These are phyloP conservation scores for Neofelis nebulosa DNA, from an alignment of 2,113 vertebrate species.

Conservation along the genomic window DNA sequence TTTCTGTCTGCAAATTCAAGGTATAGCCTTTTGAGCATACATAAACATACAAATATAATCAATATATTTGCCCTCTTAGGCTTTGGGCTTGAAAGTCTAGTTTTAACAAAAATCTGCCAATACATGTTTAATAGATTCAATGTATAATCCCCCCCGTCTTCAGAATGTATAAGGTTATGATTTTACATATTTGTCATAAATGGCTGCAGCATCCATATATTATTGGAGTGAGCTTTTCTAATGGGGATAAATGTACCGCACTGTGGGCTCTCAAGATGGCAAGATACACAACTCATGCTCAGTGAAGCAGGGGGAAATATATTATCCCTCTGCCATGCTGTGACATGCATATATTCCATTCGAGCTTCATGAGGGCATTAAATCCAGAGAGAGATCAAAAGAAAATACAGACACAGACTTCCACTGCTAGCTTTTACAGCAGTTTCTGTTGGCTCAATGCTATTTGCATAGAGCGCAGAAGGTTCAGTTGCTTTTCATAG, in stretches of 20 bases:
- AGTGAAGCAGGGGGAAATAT: slow-evolving; percentile 60
- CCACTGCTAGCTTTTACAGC: background rate
- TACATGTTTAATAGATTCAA: slow-evolving; percentile 18
- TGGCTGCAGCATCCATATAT: slow-evolving; percentile 49
- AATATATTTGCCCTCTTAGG: slow-evolving; percentile 7
- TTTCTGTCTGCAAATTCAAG: slow-evolving; percentile 9
- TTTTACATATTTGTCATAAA: slow-evolving; percentile 71
- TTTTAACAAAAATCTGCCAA: slow-evolving; percentile 31
- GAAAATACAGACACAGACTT: slow-evolving; percentile 43
- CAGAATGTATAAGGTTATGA: slow-evolving; percentile 40
- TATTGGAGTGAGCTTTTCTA: slow-evolving; percentile 65
- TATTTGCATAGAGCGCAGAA: slow-evolving; percentile 41
- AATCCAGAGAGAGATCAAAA: slow-evolving; percentile 70
- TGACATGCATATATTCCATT: slow-evolving; percentile 62
- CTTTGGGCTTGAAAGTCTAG: slow-evolving; percentile 22
- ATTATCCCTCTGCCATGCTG: slow-evolving; percentile 53
- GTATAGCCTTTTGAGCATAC: background rate
- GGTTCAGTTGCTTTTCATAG: background rate
- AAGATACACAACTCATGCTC: slow-evolving; percentile 71
- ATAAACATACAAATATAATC: background rate
- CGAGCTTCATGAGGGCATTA: slow-evolving; percentile 51
- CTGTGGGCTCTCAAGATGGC: slow-evolving; percentile 70
- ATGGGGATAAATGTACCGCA: slow-evolving; percentile 69
- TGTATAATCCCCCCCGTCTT: background rate
- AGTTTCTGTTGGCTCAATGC: background rate